Percentiles rank a stretch among this genome's conserved stretches.
phyloP scores from a whole-genome alignment of 2,888 invertebrate species.

The Chymomyza amoena region DNA sequence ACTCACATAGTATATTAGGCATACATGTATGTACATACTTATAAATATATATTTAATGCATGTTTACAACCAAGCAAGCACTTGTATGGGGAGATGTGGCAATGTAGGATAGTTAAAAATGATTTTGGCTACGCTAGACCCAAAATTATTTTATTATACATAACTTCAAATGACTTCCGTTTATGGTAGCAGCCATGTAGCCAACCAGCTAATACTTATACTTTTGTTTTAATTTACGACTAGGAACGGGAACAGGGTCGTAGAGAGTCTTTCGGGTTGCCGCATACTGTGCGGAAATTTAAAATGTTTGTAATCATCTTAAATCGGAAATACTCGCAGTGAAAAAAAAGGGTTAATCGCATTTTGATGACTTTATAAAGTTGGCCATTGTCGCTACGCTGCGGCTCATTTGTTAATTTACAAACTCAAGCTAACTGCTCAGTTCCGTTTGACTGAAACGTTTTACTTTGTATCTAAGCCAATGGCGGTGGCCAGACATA shows the following conservation, averaged over 20 bases:
- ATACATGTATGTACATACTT: not conserved
- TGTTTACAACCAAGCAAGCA: not conserved
- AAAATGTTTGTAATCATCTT: slow-evolving; percentile 57
- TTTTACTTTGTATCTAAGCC: slow-evolving; percentile 24
- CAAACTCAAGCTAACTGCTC: slow-evolving; percentile 25
- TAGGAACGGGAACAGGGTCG: slow-evolving; percentile 2
- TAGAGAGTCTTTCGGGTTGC: slow-evolving; percentile 12
- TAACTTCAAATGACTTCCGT: slow-evolving; percentile 65
- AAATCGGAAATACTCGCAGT: slow-evolving; percentile 58
- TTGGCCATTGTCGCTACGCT: slow-evolving; percentile 21
- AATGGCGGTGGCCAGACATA: slow-evolving; percentile 10
- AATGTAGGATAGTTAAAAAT: slow-evolving; percentile 39
- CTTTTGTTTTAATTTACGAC: slow-evolving; percentile 65
- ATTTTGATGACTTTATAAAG: slow-evolving; percentile 74
- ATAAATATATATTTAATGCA: slow-evolving; percentile 3
- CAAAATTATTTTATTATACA: slow-evolving; percentile 66
- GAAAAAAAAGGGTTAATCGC: slow-evolving; percentile 68
- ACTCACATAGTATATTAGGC: slow-evolving; percentile 20
- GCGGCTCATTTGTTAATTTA: slow-evolving; percentile 6
- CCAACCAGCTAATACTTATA: slow-evolving; percentile 24
- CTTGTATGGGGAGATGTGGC: not conserved
- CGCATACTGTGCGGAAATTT: slow-evolving; percentile 48
- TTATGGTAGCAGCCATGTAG: slow-evolving; percentile 39
- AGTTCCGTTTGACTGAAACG: slow-evolving; percentile 14
- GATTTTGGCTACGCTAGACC: slow-evolving; percentile 24